phyloP scores from a whole-genome alignment of 2,797 vertebrate species.

The Cyclura pinguis region DNA sequence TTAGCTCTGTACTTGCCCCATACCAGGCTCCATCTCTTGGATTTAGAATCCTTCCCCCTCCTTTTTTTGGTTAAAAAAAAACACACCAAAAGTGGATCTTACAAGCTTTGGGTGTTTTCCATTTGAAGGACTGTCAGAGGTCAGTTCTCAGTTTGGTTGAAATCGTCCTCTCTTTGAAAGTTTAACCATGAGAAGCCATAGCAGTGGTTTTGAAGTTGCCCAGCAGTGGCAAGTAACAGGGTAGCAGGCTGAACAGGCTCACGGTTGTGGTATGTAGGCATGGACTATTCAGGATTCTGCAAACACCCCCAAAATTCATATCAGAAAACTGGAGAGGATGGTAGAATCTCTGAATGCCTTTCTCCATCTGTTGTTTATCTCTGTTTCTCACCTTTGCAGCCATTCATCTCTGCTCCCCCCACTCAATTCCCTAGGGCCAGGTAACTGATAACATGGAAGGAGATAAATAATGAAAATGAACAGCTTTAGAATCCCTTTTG shows the following conservation, averaged over 20 bases:
- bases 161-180: not conserved
- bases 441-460: not conserved
- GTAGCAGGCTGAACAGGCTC: not conserved
- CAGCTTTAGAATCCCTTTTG: not conserved
- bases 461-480: not conserved
- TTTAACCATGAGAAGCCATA: not conserved
- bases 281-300: not conserved
- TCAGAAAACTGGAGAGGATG: not conserved
- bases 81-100: not conserved
- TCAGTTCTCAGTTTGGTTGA: not conserved
- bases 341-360: not conserved
- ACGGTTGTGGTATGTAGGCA: too few relatives aligned
- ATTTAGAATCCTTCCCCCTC: not conserved
- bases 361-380: not conserved
- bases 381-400: not conserved
- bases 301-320: too few relatives aligned
- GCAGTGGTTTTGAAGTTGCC: not conserved
- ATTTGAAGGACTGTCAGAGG: not conserved
- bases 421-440: not conserved
- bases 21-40: not conserved
- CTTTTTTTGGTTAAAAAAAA: too few relatives aligned
- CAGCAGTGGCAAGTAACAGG: too few relatives aligned
- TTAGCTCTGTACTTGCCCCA: not conserved
- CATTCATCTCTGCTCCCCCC: not conserved
- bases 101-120: not conserved